Evolutionary conservation across 2,797 vertebrate genomes (phyloP), one percentile per base, ranked within the genome.

Genomic region (Centropyge bicolor): DNA sequence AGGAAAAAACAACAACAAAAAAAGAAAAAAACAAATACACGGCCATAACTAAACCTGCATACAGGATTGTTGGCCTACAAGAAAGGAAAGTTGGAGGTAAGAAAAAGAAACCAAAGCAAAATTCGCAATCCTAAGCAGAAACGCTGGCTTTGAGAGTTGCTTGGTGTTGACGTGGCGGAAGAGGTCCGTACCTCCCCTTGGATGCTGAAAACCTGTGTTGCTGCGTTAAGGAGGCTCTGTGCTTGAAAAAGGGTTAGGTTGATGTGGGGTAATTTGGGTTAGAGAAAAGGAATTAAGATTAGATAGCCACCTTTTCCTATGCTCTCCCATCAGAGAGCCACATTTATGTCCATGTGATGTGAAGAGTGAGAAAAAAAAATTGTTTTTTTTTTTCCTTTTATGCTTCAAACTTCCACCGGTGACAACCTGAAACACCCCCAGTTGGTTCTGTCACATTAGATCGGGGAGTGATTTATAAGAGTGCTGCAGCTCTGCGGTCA

Each of bases 231-330:
- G 91, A 96, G 94, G 93, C 93, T 94, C 95, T 96, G 96, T 91
- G 91, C 94, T 95, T 96, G 93, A 95, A 94, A 96, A 95, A 94
- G 94, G 94, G 96, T 96, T 96, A 95, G 93, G 89, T 91, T 92
- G 93, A 94, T 82, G 91, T 93, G 94, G 94, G 95, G 95, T 95
- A 95, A 96, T 96, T 95, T 94, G 92, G 95, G 95, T 96, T 96
- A 96, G 95, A 95, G 95, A 93, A 95, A 95, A 95, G 93, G 89
- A 95, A 94, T 95, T 94, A 91, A 89, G 93, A 95, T 95, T 95
- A 95, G 92, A 93, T 86, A 86, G 95, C 91, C 86, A 94, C 93
- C 92, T 94, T 94, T 94, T 93, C 88, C 91, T 93, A 92, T 20
- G 84, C 91, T 92, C 90, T 84, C 85, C 83, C 82, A 80, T 83